phyloP scores from a whole-genome alignment of 2,888 invertebrate genomes.

The Epirrhoe tristata region DNA sequence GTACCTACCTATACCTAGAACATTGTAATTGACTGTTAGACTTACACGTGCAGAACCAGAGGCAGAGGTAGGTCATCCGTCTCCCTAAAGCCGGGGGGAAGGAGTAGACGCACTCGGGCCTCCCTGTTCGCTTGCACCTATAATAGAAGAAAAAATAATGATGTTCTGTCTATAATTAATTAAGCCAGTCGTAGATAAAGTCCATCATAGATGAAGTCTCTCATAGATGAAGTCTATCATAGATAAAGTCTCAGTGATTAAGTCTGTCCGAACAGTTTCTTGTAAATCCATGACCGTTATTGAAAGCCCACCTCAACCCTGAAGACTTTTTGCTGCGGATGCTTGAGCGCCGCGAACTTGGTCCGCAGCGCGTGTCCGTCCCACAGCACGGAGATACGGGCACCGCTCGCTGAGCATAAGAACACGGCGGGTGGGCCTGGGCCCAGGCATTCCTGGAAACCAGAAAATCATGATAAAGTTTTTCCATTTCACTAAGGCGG shows the following conservation, averaged over 20 bases:
- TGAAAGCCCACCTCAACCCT: slow-evolving; percentile 81
- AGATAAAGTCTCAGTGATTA: neutral
- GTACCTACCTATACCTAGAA: no score
- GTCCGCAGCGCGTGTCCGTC: slow-evolving; percentile 88
- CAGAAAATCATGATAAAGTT: neutral
- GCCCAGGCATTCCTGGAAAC: slow-evolving; percentile 91
- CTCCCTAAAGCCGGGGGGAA: slow-evolving; percentile 94
- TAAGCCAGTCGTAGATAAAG: neutral
- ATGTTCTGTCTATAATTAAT: neutral
- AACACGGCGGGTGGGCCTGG: slow-evolving; percentile 89
- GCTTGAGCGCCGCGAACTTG: slow-evolving; percentile 87
- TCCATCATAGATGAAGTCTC: neutral
- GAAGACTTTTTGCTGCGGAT: slow-evolving; percentile 91
- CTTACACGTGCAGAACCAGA: slow-evolving; percentile 93
- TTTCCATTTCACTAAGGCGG: no score
- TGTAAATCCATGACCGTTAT: neutral
- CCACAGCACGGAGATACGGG: slow-evolving; percentile 87
- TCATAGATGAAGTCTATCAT: neutral
- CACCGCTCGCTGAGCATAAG: slow-evolving; percentile 87
- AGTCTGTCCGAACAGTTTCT: neutral
- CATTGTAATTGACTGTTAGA: slow-evolving; percentile 50
- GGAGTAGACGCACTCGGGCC: slow-evolving; percentile 88
- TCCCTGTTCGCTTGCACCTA: slow-evolving; percentile 83
- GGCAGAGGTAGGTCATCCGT: slow-evolving; percentile 93
- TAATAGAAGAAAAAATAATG: neutral